Evolutionary conservation across 2,113 vertebrate species (phyloP).

Genomic region (Ia io): DNA sequence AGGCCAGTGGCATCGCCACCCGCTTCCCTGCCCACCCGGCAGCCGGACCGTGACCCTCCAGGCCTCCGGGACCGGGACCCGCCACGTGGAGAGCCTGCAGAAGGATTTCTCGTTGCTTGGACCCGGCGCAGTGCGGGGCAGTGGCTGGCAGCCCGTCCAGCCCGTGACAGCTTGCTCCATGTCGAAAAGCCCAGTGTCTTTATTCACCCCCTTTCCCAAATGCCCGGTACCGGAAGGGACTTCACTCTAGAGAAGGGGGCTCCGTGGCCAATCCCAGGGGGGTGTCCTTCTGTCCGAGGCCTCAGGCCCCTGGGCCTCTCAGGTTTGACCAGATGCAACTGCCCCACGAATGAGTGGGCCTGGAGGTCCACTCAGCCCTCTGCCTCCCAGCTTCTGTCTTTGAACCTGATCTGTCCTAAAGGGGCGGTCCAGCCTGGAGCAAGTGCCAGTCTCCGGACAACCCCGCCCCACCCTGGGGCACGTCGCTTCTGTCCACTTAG

Average conservation of each 20-base stretch:
- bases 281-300: background rate
- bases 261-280: background rate
- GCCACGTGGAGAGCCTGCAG: background rate
- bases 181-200: background rate
- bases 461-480: background rate
- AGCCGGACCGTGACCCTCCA: background rate
- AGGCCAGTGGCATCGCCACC: background rate
- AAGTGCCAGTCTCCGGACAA: background rate
- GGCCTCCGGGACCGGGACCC: background rate
- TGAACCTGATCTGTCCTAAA: background rate
- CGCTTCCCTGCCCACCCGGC: background rate
- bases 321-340: background rate
- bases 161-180: background rate
- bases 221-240: background rate
- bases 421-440: background rate
- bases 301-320: background rate
- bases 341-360: background rate
- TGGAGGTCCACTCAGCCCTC: accelerated
- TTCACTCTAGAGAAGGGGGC: background rate
- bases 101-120: background rate
- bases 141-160: background rate
- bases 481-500: background rate
- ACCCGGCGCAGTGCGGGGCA: background rate
- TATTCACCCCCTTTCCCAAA: background rate
- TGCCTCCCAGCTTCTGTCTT: background rate